Evolutionary conservation across 2,888 invertebrate genomes (phyloP).

Genomic region (Lasius platythorax): DNA sequence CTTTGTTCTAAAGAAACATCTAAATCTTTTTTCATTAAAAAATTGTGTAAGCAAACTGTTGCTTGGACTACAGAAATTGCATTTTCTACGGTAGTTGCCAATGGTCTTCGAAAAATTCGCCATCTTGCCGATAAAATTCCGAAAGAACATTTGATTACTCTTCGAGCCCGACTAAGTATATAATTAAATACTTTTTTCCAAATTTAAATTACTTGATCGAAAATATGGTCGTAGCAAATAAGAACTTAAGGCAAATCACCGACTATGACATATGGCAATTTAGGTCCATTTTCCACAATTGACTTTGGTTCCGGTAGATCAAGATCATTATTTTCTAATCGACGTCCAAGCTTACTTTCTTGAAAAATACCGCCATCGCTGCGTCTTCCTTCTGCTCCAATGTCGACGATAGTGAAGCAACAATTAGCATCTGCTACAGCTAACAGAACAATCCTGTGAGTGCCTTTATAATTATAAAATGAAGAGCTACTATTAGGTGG

Average conservation of each 20-base stretch:
- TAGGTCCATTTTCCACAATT: background rate
- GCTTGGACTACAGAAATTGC: background rate
- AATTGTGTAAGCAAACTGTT: background rate
- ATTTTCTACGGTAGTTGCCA: background rate
- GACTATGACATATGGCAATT: too few species aligned
- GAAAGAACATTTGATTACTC: background rate
- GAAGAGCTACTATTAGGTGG: too few species aligned
- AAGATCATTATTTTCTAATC: too few species aligned
- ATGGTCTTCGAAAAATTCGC: background rate
- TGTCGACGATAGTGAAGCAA: background rate
- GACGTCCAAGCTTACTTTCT: too few species aligned
- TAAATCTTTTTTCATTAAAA: background rate
- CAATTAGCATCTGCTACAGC: conserved; percentile 5
- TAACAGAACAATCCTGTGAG: background rate
- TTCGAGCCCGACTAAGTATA: background rate
- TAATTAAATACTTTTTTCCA: background rate
- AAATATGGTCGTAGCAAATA: too few species aligned
- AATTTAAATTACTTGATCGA: too few species aligned
- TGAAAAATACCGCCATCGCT: too few species aligned
- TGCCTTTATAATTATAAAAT: too few species aligned
- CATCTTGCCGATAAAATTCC: background rate
- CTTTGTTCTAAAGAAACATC: background rate
- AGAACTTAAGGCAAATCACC: too few species aligned
- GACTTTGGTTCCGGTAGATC: too few species aligned
- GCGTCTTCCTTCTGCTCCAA: background rate